Conservation (phyloP, 2,113 vertebrate genomes). For the Tonatia bakeri region DNA sequence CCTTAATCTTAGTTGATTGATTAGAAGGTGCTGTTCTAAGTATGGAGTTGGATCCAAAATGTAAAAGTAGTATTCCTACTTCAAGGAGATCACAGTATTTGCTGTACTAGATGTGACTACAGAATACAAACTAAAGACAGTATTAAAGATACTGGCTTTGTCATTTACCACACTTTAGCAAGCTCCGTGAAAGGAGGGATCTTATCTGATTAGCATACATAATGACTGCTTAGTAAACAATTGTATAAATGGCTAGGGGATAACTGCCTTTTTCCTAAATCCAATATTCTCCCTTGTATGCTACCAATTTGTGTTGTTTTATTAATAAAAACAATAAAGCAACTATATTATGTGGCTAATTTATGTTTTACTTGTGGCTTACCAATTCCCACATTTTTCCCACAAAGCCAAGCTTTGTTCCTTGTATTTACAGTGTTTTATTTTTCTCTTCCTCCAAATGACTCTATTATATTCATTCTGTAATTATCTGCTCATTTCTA, state of each 20-base stretch:
- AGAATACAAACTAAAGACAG: not conserved
- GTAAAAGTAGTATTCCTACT: slow-evolving; percentile 9
- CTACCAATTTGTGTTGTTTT: not conserved
- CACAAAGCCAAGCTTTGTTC: slow-evolving; percentile 52
- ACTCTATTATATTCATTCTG: slow-evolving; percentile 63
- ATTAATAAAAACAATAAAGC: slow-evolving; percentile 22
- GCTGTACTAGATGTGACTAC: not conserved
- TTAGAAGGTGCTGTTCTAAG: not conserved
- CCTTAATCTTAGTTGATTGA: not conserved
- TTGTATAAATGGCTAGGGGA: not conserved
- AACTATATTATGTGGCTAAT: not conserved
- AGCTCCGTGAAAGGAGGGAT: not conserved
- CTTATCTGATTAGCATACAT: not conserved
- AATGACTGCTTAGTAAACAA: slow-evolving; percentile 19
- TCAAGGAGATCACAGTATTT: not conserved
- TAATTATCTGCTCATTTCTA: slow-evolving; percentile 67
- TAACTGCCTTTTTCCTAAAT: not conserved
- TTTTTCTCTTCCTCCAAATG: slow-evolving; percentile 56
- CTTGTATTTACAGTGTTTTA: slow-evolving; percentile 30
- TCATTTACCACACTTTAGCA: not conserved
- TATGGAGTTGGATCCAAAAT: not conserved
- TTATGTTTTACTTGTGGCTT: slow-evolving; percentile 25
- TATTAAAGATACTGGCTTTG: not conserved
- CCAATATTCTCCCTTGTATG: not conserved
- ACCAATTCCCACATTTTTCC: slow-evolving; percentile 35